Conservation (phyloP, 1,140 invertebrate species). For the Bombus difficillimus region DNA sequence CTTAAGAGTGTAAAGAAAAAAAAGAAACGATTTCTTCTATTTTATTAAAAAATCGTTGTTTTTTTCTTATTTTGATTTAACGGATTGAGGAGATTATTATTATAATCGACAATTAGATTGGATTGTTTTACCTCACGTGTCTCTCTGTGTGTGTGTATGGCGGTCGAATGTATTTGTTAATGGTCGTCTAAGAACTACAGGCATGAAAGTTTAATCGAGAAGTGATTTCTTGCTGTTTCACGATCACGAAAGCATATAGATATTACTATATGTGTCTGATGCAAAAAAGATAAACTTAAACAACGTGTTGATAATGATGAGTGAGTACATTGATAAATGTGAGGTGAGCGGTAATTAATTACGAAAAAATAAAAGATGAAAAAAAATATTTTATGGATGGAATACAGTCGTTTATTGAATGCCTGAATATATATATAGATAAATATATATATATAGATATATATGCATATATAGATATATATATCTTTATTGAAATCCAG, state of each 20-base stretch:
- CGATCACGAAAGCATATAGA: constrained; percentile 12
- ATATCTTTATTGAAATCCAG: constrained; percentile 50
- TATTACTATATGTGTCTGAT: constrained; percentile 21
- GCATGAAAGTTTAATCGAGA: constrained; percentile 66
- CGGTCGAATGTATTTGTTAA: constrained; percentile 81
- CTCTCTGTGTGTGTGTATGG: constrained; percentile 73
- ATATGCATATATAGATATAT: constrained; percentile 40
- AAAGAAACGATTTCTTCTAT: background rate
- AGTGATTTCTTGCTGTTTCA: constrained; percentile 48
- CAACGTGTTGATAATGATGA: constrained; percentile 41
- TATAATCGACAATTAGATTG: constrained; percentile 67
- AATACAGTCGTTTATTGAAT: constrained; percentile 64
- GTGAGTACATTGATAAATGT: constrained; percentile 60
- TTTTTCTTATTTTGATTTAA: constrained; percentile 8
- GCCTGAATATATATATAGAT: constrained; percentile 72
- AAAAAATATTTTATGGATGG: constrained; percentile 57
- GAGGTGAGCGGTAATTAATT: constrained; percentile 53
- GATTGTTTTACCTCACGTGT: constrained; percentile 74
- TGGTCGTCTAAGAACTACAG: constrained; percentile 79
- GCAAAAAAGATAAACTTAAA: constrained; percentile 31
- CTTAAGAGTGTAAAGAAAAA: background rate
- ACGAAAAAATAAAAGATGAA: background rate
- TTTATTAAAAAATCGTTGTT: background rate
- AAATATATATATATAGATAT: constrained; percentile 74
- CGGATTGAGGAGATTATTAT: constrained; percentile 28